phyloP scores from a whole-genome alignment of 1,140 invertebrate species.

The Macrobrachium rosenbergii region DNA sequence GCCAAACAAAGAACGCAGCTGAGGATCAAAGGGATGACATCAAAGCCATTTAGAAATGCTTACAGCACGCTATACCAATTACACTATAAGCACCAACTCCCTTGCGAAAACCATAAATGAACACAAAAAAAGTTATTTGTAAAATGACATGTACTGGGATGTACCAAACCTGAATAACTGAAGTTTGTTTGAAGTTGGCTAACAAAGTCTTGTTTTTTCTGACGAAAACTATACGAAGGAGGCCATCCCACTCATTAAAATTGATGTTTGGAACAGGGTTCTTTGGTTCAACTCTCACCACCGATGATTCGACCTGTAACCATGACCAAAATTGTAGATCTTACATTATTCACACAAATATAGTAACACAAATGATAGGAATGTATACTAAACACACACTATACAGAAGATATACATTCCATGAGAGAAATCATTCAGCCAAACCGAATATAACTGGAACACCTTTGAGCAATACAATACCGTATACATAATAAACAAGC shows the following conservation, averaged over 20 bases:
- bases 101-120: too few species aligned
- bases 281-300: slow-evolving; percentile 96
- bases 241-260: slow-evolving; percentile 97
- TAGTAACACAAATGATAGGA: neutral
- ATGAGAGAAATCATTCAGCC: too few species aligned
- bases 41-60: too few species aligned
- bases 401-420: too few species aligned
- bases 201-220: slow-evolving; percentile 95
- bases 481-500: too few species aligned
- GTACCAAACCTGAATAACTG: slow-evolving; percentile 79
- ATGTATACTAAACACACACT: neutral
- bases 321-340: slow-evolving; percentile 73
- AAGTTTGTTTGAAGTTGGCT: slow-evolving; percentile 87
- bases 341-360: neutral
- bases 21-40: too few species aligned
- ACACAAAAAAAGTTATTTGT: neutral
- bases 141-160: neutral
- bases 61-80: too few species aligned
- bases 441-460: too few species aligned
- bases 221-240: slow-evolving; percentile 93
- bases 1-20: too few species aligned
- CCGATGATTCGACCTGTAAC: slow-evolving; percentile 84
- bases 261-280: slow-evolving; percentile 97
- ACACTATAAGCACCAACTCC: too few species aligned
- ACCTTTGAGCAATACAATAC: too few species aligned